Evolutionary conservation across 1,140 invertebrate genomes (phyloP), one percentile per base, ranked within the genome.

Genomic region (Nautilus pompilius): DNA sequence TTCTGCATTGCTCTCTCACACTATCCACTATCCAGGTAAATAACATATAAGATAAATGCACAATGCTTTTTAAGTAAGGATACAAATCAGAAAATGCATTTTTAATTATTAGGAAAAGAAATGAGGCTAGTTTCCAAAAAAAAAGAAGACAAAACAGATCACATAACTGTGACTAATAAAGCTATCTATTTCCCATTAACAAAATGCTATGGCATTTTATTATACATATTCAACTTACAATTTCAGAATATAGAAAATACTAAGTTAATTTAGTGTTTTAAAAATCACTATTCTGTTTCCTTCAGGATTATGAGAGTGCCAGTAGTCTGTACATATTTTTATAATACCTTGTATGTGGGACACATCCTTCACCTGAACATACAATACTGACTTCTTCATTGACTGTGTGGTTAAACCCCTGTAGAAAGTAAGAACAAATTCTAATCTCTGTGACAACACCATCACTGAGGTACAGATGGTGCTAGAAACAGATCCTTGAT

Each of bases 301-400:
- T 28, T 58, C 56, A 20, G 56, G 56, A 34, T 58, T 34, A 26
- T 58, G 33, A 26, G 41, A 36, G 28, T 58, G 56, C 56, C 56
- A 58, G 56, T 58, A 58, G 28, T 41, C 36, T 24, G 32, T 58
- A 22, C 56, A 58, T 8, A 58, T 58, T 32, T 58, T 58, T 33
- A 58, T 58, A 20, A 58, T 58, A 24, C 56, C 56, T 17, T 32
- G 56, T 24, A 58, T 58, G 28, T 24, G 33, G 32, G 33, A 33
- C 3, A 58, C 32, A n/a, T 58, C 56, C 36, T 58, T 58, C 2
- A 58, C 56, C 15, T 58, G 56, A 36, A 58, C 36, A 34, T 58
- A 58, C 32, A 58, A 24, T 17, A 32, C 56, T n/a, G 56, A 30
- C 8, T 58, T 58, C 28, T 58, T 58, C 56, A 58, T 33, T 34